Base-by-base conservation (phyloP, 2,888 invertebrate species). In the Trissonchulus latispiculum region DNA sequence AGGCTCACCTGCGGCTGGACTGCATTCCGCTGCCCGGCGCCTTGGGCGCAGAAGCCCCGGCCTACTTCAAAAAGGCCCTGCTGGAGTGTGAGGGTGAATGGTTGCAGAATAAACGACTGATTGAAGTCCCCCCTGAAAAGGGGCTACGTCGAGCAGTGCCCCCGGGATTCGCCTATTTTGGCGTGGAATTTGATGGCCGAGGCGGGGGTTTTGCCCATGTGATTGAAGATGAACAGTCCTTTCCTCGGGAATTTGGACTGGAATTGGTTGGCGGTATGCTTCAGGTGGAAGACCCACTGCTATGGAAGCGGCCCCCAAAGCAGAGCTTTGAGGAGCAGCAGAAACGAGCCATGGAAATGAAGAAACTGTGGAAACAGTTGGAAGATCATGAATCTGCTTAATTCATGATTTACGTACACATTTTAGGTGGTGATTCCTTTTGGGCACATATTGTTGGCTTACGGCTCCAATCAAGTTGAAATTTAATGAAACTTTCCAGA, bases 11-110 rank as follows among this genome's bases (percentile, higher is more conserved):
- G 88, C 86, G 87, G 61, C 86, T 96, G 70, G 91, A 96, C 80
- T 95, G 95, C 86, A 87, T 97, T 15, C 95, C 97, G 0, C 23
- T 68, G 69, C n/a, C n/a, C n/a, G n/a, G n/a, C n/a, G n/a, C n/a
- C n/a, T n/a, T n/a, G n/a, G n/a, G n/a, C 0, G 93, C 94, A 79
- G 86, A 90, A 85, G 92, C 93, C 1, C 92, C 95, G 0, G 94
- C 97, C 80, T 97, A 95, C 84, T 97, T 97, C 84, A 95, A 95
- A 88, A 99, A 99, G 87, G 96, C 95, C 0, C 89, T 99, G 74
- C 87, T 92, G 79, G 97, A 99, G 83, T 93, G 92, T 77, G 97
- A 95, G 85, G 88, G 89, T 29, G 95, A 96, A 84, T 99, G 96
- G 95, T 88, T 92, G 1, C 90, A 90, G 80, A 99, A 99, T 83